Conservation (phyloP, 2,888 invertebrate genomes). For the Malthinus seriepunctatus region DNA sequence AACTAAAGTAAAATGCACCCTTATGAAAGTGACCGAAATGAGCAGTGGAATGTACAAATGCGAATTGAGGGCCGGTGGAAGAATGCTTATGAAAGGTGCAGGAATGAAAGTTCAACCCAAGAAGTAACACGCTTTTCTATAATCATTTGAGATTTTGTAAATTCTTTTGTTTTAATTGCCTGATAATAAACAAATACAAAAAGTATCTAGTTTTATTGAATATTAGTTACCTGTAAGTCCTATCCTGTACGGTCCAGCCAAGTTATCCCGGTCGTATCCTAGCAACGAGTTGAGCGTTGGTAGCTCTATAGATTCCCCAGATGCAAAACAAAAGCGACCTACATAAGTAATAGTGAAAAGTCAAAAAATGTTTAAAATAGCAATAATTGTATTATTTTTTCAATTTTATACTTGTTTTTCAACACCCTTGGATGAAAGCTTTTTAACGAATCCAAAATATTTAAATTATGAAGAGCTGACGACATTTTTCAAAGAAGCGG, state of each 20-base stretch:
- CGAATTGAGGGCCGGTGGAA: constrained; percentile 22
- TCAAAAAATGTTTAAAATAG: constrained; percentile 2
- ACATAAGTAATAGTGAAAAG: neutral
- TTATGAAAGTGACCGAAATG: constrained; percentile 19
- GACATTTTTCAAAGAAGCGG: constrained; percentile 64
- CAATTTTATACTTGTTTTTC: constrained; percentile 14
- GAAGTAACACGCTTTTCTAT: constrained; percentile 1
- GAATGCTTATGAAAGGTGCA: constrained; percentile 26
- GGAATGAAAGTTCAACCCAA: constrained; percentile 25
- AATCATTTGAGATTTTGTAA: neutral
- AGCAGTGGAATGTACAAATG: constrained; percentile 26
- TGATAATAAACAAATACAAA: neutral
- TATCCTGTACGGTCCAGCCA: neutral
- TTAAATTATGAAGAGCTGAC: constrained; percentile 73
- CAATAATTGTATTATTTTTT: constrained; percentile 28
- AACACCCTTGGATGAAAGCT: constrained; percentile 55
- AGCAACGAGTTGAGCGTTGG: neutral
- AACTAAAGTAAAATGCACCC: constrained; percentile 19
- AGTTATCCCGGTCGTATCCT: constrained; percentile 2
- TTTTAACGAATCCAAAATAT: constrained; percentile 65
- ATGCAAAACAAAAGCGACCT: neutral
- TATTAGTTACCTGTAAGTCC: neutral
- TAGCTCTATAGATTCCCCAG: constrained; percentile 3
- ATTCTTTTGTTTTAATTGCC: neutral
- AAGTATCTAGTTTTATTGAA: neutral